Conservation (phyloP, 2,888 invertebrate species). For the Leptopilina drosophilae region DNA sequence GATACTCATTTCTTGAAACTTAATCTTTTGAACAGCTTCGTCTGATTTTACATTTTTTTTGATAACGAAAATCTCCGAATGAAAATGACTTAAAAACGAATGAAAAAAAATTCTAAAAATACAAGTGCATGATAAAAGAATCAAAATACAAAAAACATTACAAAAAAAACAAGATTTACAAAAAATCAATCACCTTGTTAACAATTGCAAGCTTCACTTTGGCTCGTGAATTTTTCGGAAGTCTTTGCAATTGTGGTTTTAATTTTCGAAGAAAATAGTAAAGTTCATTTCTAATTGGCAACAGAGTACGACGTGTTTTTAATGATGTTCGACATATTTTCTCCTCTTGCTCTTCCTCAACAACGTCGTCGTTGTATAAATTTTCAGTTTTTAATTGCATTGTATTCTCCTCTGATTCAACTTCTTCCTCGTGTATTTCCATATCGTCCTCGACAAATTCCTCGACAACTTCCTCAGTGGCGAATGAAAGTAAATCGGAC, state of each 20-base stretch:
- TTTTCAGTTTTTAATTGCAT: slow-evolving; percentile 47
- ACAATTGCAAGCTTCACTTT: slow-evolving; percentile 73
- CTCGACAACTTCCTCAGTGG: slow-evolving; percentile 52
- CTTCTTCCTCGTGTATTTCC: slow-evolving; percentile 60
- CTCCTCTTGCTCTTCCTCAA: slow-evolving; percentile 4
- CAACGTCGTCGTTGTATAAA: not conserved
- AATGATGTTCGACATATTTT: slow-evolving; percentile 57
- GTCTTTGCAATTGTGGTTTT: slow-evolving; percentile 70
- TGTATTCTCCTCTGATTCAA: slow-evolving; percentile 56
- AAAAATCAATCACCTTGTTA: slow-evolving; percentile 73
- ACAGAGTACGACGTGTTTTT: slow-evolving; percentile 67
- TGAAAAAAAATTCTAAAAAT: too few relatives aligned
- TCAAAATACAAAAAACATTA: slow-evolving; percentile 1
- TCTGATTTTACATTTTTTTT: not conserved
- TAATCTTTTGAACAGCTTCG: slow-evolving; percentile 2
- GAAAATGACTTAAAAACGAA: not conserved
- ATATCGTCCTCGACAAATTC: slow-evolving; percentile 51
- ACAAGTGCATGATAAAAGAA: too few relatives aligned
- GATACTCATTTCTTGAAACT: not conserved
- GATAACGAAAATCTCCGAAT: not conserved
- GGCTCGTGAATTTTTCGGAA: slow-evolving; percentile 72
- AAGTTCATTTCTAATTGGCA: slow-evolving; percentile 72
- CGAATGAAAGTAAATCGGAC: slow-evolving; percentile 59
- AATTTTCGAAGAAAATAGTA: slow-evolving; percentile 69
- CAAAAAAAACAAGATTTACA: slow-evolving; percentile 60